Evolutionary conservation across 2,113 vertebrate genomes (phyloP).

Genomic region (Peromyscus polionotus): DNA sequence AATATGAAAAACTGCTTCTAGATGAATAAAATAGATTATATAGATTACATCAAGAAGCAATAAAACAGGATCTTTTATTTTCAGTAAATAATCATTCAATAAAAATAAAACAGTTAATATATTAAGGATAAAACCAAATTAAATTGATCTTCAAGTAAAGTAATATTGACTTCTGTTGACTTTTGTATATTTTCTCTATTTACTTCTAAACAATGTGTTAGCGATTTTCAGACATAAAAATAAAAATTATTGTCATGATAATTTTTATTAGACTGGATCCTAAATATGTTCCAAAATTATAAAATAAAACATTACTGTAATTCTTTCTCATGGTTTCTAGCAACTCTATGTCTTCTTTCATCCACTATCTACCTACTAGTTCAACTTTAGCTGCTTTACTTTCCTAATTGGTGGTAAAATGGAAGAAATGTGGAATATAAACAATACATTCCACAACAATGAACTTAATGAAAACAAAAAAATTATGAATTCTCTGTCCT

Average conservation of each 20-base stretch:
- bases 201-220: not conserved
- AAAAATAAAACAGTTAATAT: not conserved
- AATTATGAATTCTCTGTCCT: not conserved
- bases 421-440: not conserved
- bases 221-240: not conserved
- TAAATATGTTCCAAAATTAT: not conserved
- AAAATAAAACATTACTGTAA: slow-evolving; percentile 7
- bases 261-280: not conserved
- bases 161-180: not conserved
- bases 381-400: not conserved
- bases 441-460: not conserved
- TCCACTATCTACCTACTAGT: too few species aligned
- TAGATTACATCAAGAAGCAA: not conserved
- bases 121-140: not conserved
- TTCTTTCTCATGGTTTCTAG: not conserved
- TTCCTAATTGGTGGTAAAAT: not conserved
- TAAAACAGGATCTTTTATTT: not conserved
- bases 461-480: not conserved
- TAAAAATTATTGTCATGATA: not conserved
- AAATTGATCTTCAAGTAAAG: not conserved
- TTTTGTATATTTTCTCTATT: not conserved
- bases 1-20: not conserved
- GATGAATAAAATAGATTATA: not conserved
- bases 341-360: not conserved
- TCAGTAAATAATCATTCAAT: not conserved